phyloP scores from a whole-genome alignment of 2,797 vertebrate genomes.

The Rhodeus uyekii region DNA sequence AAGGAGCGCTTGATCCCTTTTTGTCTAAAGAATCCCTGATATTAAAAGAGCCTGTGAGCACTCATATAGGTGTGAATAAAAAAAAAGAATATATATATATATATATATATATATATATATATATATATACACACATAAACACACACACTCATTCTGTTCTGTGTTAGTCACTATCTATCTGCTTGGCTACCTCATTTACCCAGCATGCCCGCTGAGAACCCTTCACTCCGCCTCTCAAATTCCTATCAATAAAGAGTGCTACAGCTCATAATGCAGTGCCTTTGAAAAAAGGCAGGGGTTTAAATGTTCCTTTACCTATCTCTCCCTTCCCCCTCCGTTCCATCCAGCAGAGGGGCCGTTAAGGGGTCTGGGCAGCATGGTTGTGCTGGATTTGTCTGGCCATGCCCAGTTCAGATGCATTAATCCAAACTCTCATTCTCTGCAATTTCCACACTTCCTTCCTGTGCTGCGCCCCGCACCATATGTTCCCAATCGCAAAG shows the following conservation, averaged over 20 bases:
- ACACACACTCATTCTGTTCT: background rate
- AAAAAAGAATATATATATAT: background rate
- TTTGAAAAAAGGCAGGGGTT: slow-evolving; percentile 58
- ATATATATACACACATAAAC: too few species aligned
- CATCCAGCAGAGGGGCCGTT: slow-evolving; percentile 57
- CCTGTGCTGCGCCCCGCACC: slow-evolving; percentile 63
- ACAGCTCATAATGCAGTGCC: slow-evolving; percentile 51
- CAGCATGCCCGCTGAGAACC: slow-evolving; percentile 43
- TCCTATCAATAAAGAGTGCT: slow-evolving; percentile 51
- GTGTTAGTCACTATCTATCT: background rate
- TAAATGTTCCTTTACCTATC: slow-evolving; percentile 70
- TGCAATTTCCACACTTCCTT: slow-evolving; percentile 80
- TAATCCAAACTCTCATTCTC: slow-evolving; percentile 84
- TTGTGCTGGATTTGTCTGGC: slow-evolving; percentile 77
- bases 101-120: background rate
- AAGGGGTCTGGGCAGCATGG: slow-evolving; percentile 69
- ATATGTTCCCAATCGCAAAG: slow-evolving; percentile 77
- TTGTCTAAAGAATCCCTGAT: slow-evolving; percentile 9
- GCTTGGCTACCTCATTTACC: slow-evolving; percentile 42
- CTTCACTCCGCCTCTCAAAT: slow-evolving; percentile 46
- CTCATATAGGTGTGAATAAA: background rate
- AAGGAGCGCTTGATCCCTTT: slow-evolving; percentile 5
- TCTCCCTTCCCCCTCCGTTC: slow-evolving; percentile 64
- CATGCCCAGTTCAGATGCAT: slow-evolving; percentile 80
- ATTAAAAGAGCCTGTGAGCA: background rate